Conservation (phyloP, 2,797 vertebrate genomes). For the Tympanoctomys barrerae region DNA sequence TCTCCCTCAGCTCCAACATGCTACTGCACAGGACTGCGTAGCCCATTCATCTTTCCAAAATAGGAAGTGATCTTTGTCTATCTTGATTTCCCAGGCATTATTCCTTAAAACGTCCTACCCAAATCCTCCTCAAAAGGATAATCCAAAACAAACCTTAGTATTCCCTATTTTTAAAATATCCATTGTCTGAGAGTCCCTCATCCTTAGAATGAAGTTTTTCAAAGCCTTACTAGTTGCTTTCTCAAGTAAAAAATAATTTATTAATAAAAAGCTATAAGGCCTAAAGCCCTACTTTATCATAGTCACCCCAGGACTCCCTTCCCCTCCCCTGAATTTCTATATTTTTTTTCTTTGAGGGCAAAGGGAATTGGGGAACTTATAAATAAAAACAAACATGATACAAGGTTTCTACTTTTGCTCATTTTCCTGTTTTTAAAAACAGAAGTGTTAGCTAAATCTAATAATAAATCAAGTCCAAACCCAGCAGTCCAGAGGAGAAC, state of each 20-base stretch:
- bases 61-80: too few relatives aligned
- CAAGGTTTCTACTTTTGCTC: constrained; percentile 74
- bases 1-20: neutral
- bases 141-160: constrained; percentile 37
- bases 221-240: constrained; percentile 64
- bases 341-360: constrained; percentile 23
- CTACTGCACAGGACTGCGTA: neutral
- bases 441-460: neutral
- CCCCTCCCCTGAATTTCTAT: neutral
- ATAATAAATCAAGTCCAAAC: constrained; percentile 46
- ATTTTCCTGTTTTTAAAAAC: constrained; percentile 79
- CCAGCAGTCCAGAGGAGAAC: constrained; percentile 53
- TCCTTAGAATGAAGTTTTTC: constrained; percentile 42
- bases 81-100: too few relatives aligned
- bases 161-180: neutral
- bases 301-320: neutral
- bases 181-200: constrained; percentile 39
- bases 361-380: constrained; percentile 60
- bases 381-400: constrained; percentile 76
- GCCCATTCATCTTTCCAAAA: constrained; percentile 21
- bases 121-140: neutral
- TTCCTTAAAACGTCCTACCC: neutral
- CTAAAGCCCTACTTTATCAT: constrained; percentile 28
- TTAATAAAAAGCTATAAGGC: constrained; percentile 65
- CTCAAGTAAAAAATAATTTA: constrained; percentile 44